Base-by-base conservation (phyloP, 92 coral and sea anemone genomes). In the Porites lobata region DNA sequence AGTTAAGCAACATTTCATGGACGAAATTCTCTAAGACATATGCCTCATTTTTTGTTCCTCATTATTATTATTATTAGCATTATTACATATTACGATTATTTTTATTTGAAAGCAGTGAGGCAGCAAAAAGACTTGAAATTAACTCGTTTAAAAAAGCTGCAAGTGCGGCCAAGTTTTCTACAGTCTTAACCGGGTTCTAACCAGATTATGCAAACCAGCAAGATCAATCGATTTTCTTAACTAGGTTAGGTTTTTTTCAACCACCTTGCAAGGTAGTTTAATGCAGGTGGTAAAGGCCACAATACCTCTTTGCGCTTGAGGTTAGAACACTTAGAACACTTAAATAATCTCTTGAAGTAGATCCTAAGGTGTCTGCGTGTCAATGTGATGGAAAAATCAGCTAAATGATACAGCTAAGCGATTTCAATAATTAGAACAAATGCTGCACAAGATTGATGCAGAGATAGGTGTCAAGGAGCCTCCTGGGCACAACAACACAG, bases 281-380 rank as follows among this genome's bases (percentile, higher is more conserved):
- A 29, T 29, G 32, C 32, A 29, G 94, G 91, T 50, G 89, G 89
- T 19, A 66, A 73, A 59, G 91, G 91, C 21, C 70, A 72, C 19
- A 91, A 91, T 59, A 91, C 87, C 50, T 82, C 94, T 10, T 76
- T 91, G 65, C 91, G 82, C 66, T 78, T 91, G 22, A 65, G 90
- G 32, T 5, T 91, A 20, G 93, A 91, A 54, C 94, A 91, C 29
- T 26, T 26, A 1, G 29, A 26, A 29, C 32, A 29, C 21, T 22
- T 82, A 17, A 71, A 73, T 20, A 78, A 78, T 67, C 65, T 86
- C 2, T 22, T 78, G 18, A 86, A 86, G 29, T 79, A 81, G 29
- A 57, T 78, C 85, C 63, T 86, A 8, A 67, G 50, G 72, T 38
- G 65, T 62, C 90, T 86, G 13, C 85, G 90, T 21, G 77, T 73